Base-by-base conservation (phyloP, 2,888 invertebrate species). In the Apotomis capreana region DNA sequence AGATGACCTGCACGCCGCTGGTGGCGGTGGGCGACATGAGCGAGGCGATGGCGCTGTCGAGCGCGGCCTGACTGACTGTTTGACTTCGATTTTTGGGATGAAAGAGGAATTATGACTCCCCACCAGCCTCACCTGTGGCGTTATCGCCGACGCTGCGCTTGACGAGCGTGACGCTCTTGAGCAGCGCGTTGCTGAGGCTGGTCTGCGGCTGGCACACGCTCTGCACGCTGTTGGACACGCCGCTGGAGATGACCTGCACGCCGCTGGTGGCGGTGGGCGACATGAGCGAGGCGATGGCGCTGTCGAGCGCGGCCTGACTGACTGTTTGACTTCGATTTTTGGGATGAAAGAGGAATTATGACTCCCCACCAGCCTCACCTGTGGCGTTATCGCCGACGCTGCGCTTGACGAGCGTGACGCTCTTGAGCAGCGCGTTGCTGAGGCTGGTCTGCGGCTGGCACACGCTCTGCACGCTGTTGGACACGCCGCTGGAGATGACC, bases 141-240 rank as follows among this genome's bases (percentile, higher is more conserved):
- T 85, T 89, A 74, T 92, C 92, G 3, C 85, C 84, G 26, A 86
- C 83, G 60, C 85, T 88, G 78, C 92, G 84, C 75, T 93, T 93
- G 54, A 93, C 89, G 44, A 93, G 78, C 3, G 94, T 92, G 10
- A 93, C 90, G 73, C 90, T 91, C 79, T 92, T 92, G 63, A 94
- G 76, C 46, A 92, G 77, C 0, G 89, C 82, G 64, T 84, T 89
- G 61, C 82, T 85, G 15, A 87, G 76, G 0, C 86, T 81, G 0
- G 82, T 80, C 8, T 81, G 78, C 49, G 85, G 76, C 59, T 84
- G 84, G 5, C 77, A 78, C 40, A 84, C 78, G 13, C 64, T 44
- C 26, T 83, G 84, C 44, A 65, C 79, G 55, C 87, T 82, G 55
- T 87, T 82, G 75, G 89, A 84, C 71, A 89, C 83, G 0, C 91